phyloP scores from a whole-genome alignment of 2,888 invertebrate genomes.

The Muscina levida region DNA sequence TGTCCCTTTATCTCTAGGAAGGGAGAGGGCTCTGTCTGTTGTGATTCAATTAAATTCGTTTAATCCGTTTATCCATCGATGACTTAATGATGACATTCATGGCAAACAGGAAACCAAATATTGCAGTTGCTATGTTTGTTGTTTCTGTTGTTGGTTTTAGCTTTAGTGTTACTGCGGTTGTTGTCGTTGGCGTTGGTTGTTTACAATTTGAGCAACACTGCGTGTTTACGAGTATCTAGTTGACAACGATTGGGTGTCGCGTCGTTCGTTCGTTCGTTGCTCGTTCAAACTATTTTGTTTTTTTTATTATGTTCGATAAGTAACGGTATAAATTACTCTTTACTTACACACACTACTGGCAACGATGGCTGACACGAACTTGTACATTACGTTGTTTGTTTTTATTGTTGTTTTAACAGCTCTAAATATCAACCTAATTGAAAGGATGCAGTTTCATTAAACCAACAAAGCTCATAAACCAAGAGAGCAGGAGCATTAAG shows the following conservation, averaged over 20 bases:
- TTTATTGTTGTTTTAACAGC: conserved; percentile 25
- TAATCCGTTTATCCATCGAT: conserved; percentile 37
- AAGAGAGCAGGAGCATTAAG: not conserved
- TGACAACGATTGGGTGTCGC: no score
- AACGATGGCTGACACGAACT: not conserved
- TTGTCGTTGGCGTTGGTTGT: conserved; percentile 18
- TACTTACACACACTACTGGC: not conserved
- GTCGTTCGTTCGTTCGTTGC: no score
- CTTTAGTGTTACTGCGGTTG: not conserved
- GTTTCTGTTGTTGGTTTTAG: not conserved
- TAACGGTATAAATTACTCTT: not conserved
- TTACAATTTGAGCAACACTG: not conserved
- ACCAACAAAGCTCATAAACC: conserved; percentile 4
- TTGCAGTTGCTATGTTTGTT: not conserved
- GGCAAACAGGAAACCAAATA: conserved; percentile 18
- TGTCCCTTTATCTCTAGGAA: not conserved
- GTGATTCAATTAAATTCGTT: conserved; percentile 31
- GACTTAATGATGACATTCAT: conserved; percentile 34
- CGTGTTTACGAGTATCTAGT: conserved; percentile 11
- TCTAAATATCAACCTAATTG: conserved; percentile 34
- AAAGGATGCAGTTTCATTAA: conserved; percentile 36
- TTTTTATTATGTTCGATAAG: not conserved
- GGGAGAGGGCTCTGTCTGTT: not conserved
- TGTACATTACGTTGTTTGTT: not conserved
- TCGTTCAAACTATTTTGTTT: not conserved